phyloP scores from a whole-genome alignment of 1,140 invertebrate genomes.

The Diabrotica undecimpunctata region DNA sequence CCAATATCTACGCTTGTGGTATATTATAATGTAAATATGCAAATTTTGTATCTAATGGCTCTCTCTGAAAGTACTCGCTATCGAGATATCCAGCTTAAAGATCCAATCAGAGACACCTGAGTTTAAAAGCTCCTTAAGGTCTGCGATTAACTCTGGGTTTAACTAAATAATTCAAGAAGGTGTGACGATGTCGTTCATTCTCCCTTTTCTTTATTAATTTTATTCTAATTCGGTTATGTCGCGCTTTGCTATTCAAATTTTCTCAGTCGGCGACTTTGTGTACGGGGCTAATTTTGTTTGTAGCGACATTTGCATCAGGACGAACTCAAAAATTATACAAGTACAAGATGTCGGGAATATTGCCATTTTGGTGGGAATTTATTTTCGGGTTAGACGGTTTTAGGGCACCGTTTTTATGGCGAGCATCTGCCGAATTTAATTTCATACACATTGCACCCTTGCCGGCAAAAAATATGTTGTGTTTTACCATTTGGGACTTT shows the following conservation, averaged over 20 bases:
- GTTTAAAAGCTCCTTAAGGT: constrained; percentile 20
- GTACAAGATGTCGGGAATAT: constrained; percentile 16
- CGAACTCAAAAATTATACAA: constrained; percentile 18
- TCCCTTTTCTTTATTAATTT: constrained; percentile 27
- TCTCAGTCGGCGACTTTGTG: constrained; percentile 11
- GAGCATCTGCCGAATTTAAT: constrained; percentile 2
- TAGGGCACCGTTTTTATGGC: not conserved
- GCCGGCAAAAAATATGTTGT: not conserved
- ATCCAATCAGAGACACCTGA: constrained; percentile 31
- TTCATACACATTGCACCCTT: not conserved
- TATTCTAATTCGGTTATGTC: constrained; percentile 26
- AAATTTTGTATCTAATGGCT: constrained; percentile 25
- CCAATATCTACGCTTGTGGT: not conserved
- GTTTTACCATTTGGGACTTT: not conserved
- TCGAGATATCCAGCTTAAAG: constrained; percentile 22
- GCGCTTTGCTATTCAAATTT: constrained; percentile 22
- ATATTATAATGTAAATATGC: constrained; percentile 17
- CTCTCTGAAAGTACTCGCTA: constrained; percentile 22
- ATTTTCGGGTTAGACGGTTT: constrained; percentile 7
- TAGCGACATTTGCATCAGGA: constrained; percentile 14
- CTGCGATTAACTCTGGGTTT: constrained; percentile 21
- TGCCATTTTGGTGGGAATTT: constrained; percentile 8
- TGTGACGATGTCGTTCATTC: constrained; percentile 19
- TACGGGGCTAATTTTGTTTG: constrained; percentile 14
- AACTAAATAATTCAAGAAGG: constrained; percentile 24